Conservation (phyloP, 30 jellyfish, hydroid and myxozoan genomes). For the Nemopilema nomurai region DNA sequence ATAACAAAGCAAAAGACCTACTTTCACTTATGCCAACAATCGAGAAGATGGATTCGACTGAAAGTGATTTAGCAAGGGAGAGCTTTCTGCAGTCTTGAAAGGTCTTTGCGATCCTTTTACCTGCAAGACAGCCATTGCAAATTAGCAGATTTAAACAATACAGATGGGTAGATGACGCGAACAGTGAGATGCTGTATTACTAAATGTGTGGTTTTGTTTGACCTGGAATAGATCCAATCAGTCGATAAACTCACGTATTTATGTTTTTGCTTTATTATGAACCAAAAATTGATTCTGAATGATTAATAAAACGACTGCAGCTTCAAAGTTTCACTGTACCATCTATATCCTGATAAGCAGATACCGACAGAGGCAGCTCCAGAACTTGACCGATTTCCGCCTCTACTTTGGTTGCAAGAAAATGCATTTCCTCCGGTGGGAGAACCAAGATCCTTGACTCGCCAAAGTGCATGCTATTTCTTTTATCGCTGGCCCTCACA, state of each 20-base stretch:
- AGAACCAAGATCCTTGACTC: conserved; percentile 68
- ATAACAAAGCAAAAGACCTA: conserved; percentile 4
- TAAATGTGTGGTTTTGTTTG: too few species aligned
- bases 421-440: conserved; percentile 86
- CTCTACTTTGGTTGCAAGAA: conserved; percentile 72
- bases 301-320: not conserved
- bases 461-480: conserved; percentile 72
- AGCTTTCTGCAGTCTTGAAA: conserved; percentile 86
- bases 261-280: too few species aligned
- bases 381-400: conserved; percentile 82
- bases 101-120: conserved; percentile 24
- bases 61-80: conserved; percentile 49
- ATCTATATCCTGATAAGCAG: conserved; percentile 66
- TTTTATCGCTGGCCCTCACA: conserved; percentile 74
- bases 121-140: not conserved
- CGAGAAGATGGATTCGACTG: conserved; percentile 62
- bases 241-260: too few species aligned
- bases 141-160: too few species aligned
- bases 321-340: conserved; percentile 25
- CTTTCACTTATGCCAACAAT: conserved; percentile 13
- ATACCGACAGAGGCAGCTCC: conserved; percentile 74
- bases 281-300: too few species aligned
- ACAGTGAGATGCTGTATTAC: too few species aligned
- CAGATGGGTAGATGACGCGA: too few species aligned
- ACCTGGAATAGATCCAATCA: too few species aligned